These are phyloP conservation scores for Galeopterus variegatus DNA, from an alignment of 2,113 vertebrate genomes.

Conservation along the genomic window DNA sequence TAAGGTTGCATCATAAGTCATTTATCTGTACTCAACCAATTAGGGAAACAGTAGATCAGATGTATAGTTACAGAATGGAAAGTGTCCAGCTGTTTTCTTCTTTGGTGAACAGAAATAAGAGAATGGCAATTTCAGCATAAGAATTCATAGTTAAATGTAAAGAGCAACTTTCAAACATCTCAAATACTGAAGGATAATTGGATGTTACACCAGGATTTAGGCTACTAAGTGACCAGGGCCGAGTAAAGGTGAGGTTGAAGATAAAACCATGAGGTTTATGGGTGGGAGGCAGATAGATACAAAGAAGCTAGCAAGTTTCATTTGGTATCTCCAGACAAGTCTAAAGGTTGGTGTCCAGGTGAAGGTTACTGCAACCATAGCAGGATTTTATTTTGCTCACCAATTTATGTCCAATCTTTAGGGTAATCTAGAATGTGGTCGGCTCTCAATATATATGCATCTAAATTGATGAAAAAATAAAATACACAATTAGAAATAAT, in stretches of 20 bases:
- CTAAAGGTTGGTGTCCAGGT: background rate
- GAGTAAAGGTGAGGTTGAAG: background rate
- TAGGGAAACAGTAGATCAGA: background rate
- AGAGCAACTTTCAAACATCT: background rate
- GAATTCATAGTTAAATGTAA: background rate
- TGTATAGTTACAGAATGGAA: slow-evolving; percentile 6
- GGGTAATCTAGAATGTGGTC: background rate
- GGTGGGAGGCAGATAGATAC: accelerated
- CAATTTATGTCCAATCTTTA: background rate
- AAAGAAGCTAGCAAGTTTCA: background rate
- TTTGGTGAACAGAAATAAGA: background rate
- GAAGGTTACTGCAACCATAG: background rate
- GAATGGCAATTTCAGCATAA: background rate
- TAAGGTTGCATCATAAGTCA: background rate
- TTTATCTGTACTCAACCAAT: slow-evolving; percentile 14
- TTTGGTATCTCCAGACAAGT: background rate
- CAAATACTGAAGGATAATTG: background rate
- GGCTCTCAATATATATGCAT: background rate
- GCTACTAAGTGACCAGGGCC: background rate
- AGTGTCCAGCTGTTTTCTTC: background rate
- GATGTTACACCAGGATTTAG: background rate
- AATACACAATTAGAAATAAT: background rate
- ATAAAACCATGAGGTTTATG: background rate
- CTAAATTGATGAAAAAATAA: background rate
- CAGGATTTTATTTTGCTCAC: background rate